A percentile compares a stretch with the other conserved stretches of the same genome.
These are phyloP conservation scores for Amblyornis subalaris DNA, from an alignment of 2,113 vertebrate genomes.

Conservation along the genomic window DNA sequence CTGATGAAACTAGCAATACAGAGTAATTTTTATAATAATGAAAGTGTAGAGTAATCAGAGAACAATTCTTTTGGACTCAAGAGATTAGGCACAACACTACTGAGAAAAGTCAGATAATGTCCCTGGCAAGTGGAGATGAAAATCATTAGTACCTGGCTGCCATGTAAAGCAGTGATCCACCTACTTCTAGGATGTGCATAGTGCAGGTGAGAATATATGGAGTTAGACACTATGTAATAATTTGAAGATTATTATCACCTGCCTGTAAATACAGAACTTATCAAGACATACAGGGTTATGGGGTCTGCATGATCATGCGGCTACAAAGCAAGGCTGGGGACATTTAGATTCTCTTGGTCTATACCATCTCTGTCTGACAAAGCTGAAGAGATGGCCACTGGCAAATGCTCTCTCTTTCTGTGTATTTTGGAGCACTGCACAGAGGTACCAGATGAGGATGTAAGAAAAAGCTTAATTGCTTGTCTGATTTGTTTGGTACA, in stretches of 20 bases:
- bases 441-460: background rate
- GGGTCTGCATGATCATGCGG: background rate
- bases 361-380: rapidly evolving
- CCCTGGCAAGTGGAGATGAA: background rate
- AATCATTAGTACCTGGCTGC: background rate
- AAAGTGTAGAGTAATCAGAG: background rate
- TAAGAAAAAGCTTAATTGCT: background rate
- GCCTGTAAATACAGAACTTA: background rate
- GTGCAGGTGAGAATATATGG: background rate
- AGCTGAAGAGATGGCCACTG: background rate
- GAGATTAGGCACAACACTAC: background rate
- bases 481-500: background rate
- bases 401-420: background rate
- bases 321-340: background rate
- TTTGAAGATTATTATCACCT: background rate
- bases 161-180: background rate
- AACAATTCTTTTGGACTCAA: background rate
- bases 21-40: background rate
- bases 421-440: background rate
- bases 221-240: background rate
- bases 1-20: background rate
- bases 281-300: background rate
- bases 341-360: background rate
- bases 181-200: background rate
- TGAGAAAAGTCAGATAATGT: background rate